Percentiles rank a stretch among this genome's conserved stretches.
phyloP scores from a whole-genome alignment of 35 echinoderm and acorn worm genomes.

The Chiridota heheva region DNA sequence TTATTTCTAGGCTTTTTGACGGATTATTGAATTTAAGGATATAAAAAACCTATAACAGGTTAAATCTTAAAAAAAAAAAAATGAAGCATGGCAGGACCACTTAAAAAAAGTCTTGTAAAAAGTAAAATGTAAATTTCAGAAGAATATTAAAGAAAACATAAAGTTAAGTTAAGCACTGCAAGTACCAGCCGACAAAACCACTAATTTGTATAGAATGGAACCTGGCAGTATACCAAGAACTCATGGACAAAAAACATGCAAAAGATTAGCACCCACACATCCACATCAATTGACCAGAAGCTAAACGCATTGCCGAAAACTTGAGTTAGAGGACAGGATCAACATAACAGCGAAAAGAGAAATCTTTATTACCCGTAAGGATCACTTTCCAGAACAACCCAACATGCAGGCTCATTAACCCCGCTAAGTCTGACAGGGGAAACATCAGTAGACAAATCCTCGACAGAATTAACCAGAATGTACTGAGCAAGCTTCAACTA shows the following conservation, averaged over 20 bases:
- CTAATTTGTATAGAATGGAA: slow-evolving; percentile 20
- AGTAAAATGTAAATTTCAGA: too few relatives aligned
- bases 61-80: too few relatives aligned
- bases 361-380: slow-evolving; percentile 34
- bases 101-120: too few relatives aligned
- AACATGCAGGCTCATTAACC: slow-evolving; percentile 55
- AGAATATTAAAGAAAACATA: too few relatives aligned
- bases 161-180: too few relatives aligned
- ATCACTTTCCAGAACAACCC: slow-evolving; percentile 40
- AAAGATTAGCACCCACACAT: slow-evolving; percentile 5
- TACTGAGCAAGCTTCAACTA: slow-evolving; percentile 9
- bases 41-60: too few relatives aligned
- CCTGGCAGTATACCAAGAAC: too few relatives aligned
- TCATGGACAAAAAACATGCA: slow-evolving; percentile 25
- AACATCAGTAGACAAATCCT: slow-evolving; percentile 39
- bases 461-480: slow-evolving; percentile 25
- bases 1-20: too few relatives aligned
- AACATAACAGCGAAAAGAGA: slow-evolving; percentile 12
- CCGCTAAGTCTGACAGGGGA: slow-evolving; percentile 52
- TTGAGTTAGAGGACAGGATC: slow-evolving; percentile 12
- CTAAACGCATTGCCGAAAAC: slow-evolving; percentile 23
- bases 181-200: slow-evolving; percentile 7
- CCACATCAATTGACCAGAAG: neutral
- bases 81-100: too few relatives aligned
- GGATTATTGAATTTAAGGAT: too few relatives aligned